Base-by-base conservation (phyloP, 2,888 invertebrate genomes). In the Mesorhabditis belari region DNA sequence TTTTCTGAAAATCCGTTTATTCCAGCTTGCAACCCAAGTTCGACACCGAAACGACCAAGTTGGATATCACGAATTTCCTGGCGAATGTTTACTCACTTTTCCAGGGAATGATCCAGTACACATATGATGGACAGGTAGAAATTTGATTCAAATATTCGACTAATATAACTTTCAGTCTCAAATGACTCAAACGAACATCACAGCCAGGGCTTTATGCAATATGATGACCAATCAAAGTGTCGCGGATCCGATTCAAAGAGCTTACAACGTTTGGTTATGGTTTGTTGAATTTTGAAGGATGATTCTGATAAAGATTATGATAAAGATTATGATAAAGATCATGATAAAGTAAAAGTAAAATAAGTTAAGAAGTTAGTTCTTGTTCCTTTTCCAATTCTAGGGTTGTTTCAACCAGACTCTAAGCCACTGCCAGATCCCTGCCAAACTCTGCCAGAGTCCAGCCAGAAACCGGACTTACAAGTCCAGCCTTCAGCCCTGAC, bases 51-150 rank as follows among this genome's bases (percentile, higher is more conserved):
- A 66, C 67, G 0, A 70, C 68, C 3, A 70, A 71, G 57, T 61
- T 70, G 3, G 74, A 74, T 51, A 70, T 71, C 49, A 75, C 64
- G 28, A 76, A 77, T 57, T 73, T 76, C 50, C 69, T 76, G 35
- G 72, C 66, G 0, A 74, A 70, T 56, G 26, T 77, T 12, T 76
- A 69, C 63, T 66, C 67, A 52, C 62, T 63, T 19, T 75, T 68
- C 60, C 77, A 77, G 63, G 75, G 75, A 57, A 76, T 76, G 69
- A 73, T 73, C n/a, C 77, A 77, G 51, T 77, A 77, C 58, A 76
- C 77, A 4, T 77, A 73, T 50, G 77, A 77, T 57, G 74, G 72
- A 60, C 64, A 66, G 65, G 76, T 75, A 35, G 44, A n/a, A 9
- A 35, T 35, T 35, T 17, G 44, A 35, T 28, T 6, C 4, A 59